Conservation (phyloP, 2,888 invertebrate genomes). For the Meliscaeva auricollis region DNA sequence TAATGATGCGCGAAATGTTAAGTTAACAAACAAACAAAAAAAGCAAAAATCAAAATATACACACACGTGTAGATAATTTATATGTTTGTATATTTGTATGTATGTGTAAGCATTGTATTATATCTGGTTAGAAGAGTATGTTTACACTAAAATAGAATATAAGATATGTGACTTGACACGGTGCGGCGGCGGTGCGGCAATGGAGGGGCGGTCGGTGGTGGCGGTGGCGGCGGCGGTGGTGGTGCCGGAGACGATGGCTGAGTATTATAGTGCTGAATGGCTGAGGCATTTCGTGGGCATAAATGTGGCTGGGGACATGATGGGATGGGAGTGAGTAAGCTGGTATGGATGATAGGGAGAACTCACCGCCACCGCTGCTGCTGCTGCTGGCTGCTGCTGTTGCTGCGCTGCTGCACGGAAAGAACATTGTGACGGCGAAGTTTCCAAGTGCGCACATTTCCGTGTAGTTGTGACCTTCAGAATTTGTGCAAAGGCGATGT, state of each 20-base stretch:
- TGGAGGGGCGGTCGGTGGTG: background rate
- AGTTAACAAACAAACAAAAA: conserved; percentile 35
- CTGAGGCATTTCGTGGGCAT: conserved; percentile 55
- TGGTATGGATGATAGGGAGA: conserved; percentile 57
- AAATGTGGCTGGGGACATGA: conserved; percentile 41
- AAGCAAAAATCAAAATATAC: conserved; percentile 30
- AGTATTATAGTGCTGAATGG: conserved; percentile 42
- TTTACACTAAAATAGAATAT: conserved; percentile 74
- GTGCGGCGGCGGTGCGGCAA: conserved; percentile 22
- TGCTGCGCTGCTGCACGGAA: conserved; percentile 68
- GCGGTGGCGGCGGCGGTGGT: background rate
- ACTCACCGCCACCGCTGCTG: conserved; percentile 61
- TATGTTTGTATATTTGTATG: conserved; percentile 11
- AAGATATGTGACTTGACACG: conserved; percentile 56
- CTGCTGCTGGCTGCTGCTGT: conserved; percentile 50
- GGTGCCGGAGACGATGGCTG: conserved; percentile 30
- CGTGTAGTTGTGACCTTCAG: conserved; percentile 85
- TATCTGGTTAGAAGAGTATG: conserved; percentile 71
- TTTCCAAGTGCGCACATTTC: conserved; percentile 74
- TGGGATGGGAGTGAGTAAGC: conserved; percentile 52
- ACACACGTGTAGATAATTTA: conserved; percentile 36
- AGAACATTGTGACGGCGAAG: conserved; percentile 70
- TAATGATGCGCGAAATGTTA: conserved; percentile 74
- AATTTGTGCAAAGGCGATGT: conserved; percentile 85
- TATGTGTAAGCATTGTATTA: conserved; percentile 55